A percentile compares a stretch with the other conserved stretches of the same genome.
phyloP scores from a whole-genome alignment of 2,888 invertebrate genomes.

The Drosophila pseudotalamancana region DNA sequence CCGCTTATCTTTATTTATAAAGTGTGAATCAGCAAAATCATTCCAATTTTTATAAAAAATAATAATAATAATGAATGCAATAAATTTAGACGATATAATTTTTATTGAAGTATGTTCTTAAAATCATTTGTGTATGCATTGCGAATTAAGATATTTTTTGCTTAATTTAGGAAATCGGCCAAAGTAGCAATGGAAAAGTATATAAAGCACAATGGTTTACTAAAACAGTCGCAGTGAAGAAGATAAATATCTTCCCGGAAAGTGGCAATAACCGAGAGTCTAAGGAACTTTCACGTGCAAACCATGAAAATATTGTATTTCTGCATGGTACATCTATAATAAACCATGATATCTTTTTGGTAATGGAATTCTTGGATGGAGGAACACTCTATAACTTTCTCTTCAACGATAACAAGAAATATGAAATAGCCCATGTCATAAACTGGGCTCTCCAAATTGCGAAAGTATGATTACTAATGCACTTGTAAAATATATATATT shows the following conservation, averaged over 20 bases:
- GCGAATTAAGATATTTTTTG: background rate
- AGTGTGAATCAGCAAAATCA: background rate
- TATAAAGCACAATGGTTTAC: constrained; percentile 3
- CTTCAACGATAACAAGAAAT: background rate
- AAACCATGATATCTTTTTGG: background rate
- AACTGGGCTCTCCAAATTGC: constrained; percentile 49
- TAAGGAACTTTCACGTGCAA: constrained; percentile 19
- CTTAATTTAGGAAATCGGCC: constrained; percentile 11
- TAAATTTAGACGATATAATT: constrained; percentile 1
- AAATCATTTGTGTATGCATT: background rate
- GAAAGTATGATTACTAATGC: constrained; percentile 13
- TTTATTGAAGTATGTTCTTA: constrained; percentile 13
- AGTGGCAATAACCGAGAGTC: constrained; percentile 5
- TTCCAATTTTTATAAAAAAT: background rate
- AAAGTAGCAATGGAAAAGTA: constrained; percentile 12
- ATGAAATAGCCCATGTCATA: constrained; percentile 29
- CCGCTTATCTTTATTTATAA: background rate
- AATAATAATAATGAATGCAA: constrained; percentile 20
- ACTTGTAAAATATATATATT: background rate
- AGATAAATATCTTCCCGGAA: background rate
- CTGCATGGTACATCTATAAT: constrained; percentile 30
- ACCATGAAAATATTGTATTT: constrained; percentile 48
- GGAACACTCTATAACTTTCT: constrained; percentile 42
- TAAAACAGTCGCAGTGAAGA: constrained; percentile 35
- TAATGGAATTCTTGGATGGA: constrained; percentile 51